phyloP scores from a whole-genome alignment of 2,797 vertebrate species.

The Phrynocephalus vlangalii region DNA sequence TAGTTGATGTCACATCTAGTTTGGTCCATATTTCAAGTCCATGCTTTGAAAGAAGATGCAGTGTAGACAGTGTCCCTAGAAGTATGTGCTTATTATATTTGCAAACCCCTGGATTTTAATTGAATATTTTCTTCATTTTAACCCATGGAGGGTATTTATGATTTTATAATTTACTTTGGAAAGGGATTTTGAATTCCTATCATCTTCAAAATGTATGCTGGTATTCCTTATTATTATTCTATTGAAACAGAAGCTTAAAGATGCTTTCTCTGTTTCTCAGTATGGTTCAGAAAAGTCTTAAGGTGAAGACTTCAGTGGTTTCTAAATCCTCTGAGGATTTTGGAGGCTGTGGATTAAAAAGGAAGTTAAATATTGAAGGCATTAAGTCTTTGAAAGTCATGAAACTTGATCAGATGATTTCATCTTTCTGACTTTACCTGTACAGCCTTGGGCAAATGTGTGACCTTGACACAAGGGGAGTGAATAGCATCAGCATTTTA shows the following conservation, averaged over 20 bases:
- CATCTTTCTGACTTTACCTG: constrained; percentile 61
- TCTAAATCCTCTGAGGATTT: constrained; percentile 56
- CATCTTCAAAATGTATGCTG: constrained; percentile 43
- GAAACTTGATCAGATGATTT: constrained; percentile 61
- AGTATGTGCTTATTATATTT: constrained; percentile 25
- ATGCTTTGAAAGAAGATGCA: constrained; percentile 36
- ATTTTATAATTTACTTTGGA: constrained; percentile 52
- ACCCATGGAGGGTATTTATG: constrained; percentile 27
- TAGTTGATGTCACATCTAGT: neutral
- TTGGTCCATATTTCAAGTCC: neutral
- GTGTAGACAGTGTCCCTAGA: constrained; percentile 28
- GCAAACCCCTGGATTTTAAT: constrained; percentile 48
- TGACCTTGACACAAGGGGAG: constrained; percentile 74
- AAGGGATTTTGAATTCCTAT: constrained; percentile 47
- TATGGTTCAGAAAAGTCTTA: constrained; percentile 44
- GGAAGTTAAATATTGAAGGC: constrained; percentile 70
- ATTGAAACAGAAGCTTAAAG: constrained; percentile 57
- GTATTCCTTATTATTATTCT: constrained; percentile 60
- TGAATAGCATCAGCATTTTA: constrained; percentile 69
- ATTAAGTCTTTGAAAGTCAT: constrained; percentile 65
- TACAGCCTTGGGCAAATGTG: constrained; percentile 69
- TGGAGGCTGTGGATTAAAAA: constrained; percentile 47
- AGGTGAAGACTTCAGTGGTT: constrained; percentile 46
- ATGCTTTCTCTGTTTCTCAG: constrained; percentile 53
- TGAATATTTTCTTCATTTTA: constrained; percentile 43